Evolutionary conservation across 2,888 invertebrate genomes (phyloP), one percentile per base, ranked within the genome.

Genomic region (Polietes domitor): DNA sequence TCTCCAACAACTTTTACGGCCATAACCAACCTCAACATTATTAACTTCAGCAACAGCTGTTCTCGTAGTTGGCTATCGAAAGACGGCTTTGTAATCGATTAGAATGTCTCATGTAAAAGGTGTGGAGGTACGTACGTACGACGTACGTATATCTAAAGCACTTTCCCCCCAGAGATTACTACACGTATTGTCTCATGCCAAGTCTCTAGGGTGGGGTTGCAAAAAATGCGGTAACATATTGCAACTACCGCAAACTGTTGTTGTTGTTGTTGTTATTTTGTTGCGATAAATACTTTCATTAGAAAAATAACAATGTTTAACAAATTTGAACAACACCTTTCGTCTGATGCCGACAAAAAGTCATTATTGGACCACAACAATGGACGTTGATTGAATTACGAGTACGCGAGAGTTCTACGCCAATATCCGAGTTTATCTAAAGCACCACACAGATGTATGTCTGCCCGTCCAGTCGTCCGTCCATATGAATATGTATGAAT

Each of bases 361-460:
- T 68, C 68, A 68, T 10, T 21, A 41, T 68, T 37, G 21, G 37
- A 2, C 65, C 65, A 41, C 43, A 41, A 68, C 37, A 43, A 68
- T 68, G 68, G 17, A 68, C 43, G 68, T 68, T 68, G 68, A 68
- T 43, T 68, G 68, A 68, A 68, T 68, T 68, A 68, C 37, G 68
- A 68, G 32, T 37, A 12, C 2, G n/a, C n/a, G n/a, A n/a, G n/a
- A 24, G 61, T 61, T 3, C n/a, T n/a, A n/a, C n/a, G n/a, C 26
- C 53, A 53, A 19, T 53, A 21, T 58, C 26, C 26, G 24, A 24
- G 58, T 68, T 17, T 61, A 12, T 21, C 19, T 26, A 61, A 3
- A 32, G 32, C 32, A 32, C 32, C 7, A 7, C 32, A 37, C n/a
- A n/a, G n/a, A n/a, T n/a, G n/a, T n/a, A 21, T 12, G 55, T 55